Conservation (phyloP, 2,797 vertebrate species). For the Pelodytes ibericus region DNA sequence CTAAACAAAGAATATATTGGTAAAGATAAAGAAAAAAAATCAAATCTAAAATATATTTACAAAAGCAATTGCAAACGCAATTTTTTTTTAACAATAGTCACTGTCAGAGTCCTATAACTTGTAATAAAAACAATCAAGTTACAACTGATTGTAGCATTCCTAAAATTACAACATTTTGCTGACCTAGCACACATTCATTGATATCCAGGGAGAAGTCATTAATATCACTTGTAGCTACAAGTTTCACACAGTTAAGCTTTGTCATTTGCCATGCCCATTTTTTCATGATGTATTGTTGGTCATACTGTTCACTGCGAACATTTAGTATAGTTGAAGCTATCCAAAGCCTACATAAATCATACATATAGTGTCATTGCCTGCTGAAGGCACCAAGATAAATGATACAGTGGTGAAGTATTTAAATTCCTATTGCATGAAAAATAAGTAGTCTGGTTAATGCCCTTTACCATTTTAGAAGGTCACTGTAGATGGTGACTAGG, state of each 20-base stretch:
- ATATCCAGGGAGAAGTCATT: not conserved
- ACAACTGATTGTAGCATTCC: not conserved
- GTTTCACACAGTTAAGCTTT: not conserved
- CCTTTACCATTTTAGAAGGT: too few relatives aligned
- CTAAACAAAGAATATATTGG: not conserved
- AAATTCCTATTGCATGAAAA: too few relatives aligned
- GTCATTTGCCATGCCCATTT: not conserved
- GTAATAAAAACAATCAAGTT: slow-evolving; percentile 12
- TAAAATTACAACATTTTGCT: slow-evolving; percentile 6
- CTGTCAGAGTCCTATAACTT: not conserved
- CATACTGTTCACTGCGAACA: not conserved
- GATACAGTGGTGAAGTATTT: too few relatives aligned
- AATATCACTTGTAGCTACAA: not conserved
- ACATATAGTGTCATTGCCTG: too few relatives aligned
- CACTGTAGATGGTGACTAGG: too few relatives aligned
- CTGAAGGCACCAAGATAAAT: too few relatives aligned
- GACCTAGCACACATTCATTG: not conserved
- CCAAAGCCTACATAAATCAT: too few relatives aligned
- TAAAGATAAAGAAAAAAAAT: slow-evolving; percentile 18
- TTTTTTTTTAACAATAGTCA: not conserved
- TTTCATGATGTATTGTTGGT: not conserved
- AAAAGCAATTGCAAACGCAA: slow-evolving; percentile 15
- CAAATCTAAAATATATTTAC: not conserved
- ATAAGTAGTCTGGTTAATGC: too few relatives aligned
- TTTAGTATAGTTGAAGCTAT: not conserved